Percentiles rank a stretch among this genome's conserved stretches.
Conservation (phyloP, 2,888 invertebrate genomes). For the Cheilosia vulpina region DNA sequence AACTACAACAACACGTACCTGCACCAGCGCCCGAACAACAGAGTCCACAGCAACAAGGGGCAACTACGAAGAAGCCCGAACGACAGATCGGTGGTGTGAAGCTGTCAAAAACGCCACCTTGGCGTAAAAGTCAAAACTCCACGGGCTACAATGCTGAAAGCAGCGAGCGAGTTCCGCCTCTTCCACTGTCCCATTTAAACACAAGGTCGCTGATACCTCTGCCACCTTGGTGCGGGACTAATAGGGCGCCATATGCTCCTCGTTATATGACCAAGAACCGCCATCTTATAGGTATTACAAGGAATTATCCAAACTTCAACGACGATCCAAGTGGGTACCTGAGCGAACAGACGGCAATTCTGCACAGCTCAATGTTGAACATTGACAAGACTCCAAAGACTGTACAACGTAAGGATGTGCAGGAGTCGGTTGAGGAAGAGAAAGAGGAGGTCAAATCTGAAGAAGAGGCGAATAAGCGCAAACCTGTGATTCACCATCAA, state of each 20-base stretch:
- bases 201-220: constrained; percentile 28
- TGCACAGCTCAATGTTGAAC: constrained; percentile 91
- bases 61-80: constrained; percentile 50
- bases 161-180: constrained; percentile 78
- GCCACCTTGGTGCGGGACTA: constrained; percentile 71
- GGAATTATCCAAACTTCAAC: constrained; percentile 90
- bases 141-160: constrained; percentile 54
- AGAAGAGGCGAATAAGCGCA: constrained; percentile 60
- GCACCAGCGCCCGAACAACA: neutral
- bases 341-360: constrained; percentile 93
- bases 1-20: constrained; percentile 31
- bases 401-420: constrained; percentile 39
- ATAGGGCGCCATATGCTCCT: constrained; percentile 43
- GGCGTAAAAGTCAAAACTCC: constrained; percentile 76
- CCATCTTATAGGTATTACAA: constrained; percentile 71
- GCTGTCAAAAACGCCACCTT: constrained; percentile 77
- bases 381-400: constrained; percentile 80
- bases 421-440: constrained; percentile 40
- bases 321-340: constrained; percentile 96
- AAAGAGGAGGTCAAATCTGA: constrained; percentile 42
- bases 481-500: constrained; percentile 71
- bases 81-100: constrained; percentile 77
- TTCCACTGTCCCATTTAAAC: constrained; percentile 76
- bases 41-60: neutral
- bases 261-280: constrained; percentile 65